Percentiles rank a stretch among this genome's conserved stretches.
These are phyloP conservation scores for Aplysia californica DNA, from an alignment of 1,140 invertebrate species.

Conservation along the genomic window DNA sequence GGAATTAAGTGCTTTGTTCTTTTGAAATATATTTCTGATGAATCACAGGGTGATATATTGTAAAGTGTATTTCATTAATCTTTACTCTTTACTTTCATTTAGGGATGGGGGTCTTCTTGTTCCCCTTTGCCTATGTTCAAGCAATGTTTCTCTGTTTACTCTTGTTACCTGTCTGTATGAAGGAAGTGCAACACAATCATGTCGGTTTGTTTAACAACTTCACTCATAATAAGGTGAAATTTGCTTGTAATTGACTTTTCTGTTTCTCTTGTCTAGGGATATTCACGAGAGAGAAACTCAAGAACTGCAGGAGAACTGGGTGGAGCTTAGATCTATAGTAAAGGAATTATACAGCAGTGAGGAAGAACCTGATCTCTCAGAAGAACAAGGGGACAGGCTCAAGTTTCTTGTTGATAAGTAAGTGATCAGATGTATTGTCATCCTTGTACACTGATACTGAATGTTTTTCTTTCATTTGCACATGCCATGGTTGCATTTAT, in stretches of 20 bases:
- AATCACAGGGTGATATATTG: too few species aligned
- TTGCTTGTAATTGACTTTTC: background rate
- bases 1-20: too few species aligned
- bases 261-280: constrained; percentile 4
- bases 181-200: too few species aligned
- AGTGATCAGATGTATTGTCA: constrained; percentile 16
- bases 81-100: too few species aligned
- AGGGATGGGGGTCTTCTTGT: too few species aligned
- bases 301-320: constrained; percentile 71
- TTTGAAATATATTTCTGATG: too few species aligned
- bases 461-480: background rate
- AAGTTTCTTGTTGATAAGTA: constrained; percentile 65
- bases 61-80: too few species aligned
- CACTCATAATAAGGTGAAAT: background rate
- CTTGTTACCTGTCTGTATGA: background rate
- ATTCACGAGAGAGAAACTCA: constrained; percentile 69
- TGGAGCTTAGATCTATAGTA: constrained; percentile 70
- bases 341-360: constrained; percentile 54
- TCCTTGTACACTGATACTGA: too few species aligned
- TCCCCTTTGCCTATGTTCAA: too few species aligned
- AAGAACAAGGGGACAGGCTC: constrained; percentile 53
- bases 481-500: too few species aligned
- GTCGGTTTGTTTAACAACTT: too few species aligned
- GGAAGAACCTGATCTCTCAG: constrained; percentile 38
- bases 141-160: background rate